Evolutionary conservation across 1,140 invertebrate genomes (phyloP).

Genomic region (Drosophila novamexicana): DNA sequence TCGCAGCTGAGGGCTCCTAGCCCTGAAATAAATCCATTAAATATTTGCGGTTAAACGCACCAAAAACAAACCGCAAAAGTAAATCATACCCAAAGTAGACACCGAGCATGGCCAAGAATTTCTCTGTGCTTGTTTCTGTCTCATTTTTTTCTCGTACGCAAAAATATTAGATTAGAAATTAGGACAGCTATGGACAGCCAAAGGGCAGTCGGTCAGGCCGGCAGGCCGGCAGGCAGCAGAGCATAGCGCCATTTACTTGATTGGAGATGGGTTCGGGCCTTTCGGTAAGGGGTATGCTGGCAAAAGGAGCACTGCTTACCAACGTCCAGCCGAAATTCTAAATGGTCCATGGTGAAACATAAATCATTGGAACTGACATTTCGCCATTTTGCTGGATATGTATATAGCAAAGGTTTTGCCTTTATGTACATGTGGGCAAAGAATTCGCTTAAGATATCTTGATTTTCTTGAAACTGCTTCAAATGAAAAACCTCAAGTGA

Average conservation of each 20-base stretch:
- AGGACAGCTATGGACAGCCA: slow-evolving; percentile 66
- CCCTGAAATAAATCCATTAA: slow-evolving; percentile 79
- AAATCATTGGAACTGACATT: slow-evolving; percentile 83
- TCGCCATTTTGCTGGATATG: slow-evolving; percentile 78
- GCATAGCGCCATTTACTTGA: slow-evolving; percentile 63
- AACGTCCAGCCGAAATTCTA: slow-evolving; percentile 68
- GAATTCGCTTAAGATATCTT: slow-evolving; percentile 41
- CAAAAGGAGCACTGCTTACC: slow-evolving; percentile 32
- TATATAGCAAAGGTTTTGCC: slow-evolving; percentile 42
- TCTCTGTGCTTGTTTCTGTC: slow-evolving; percentile 35
- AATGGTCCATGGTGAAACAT: slow-evolving; percentile 79
- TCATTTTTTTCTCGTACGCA: slow-evolving; percentile 48
- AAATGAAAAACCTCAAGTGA: slow-evolving; percentile 15
- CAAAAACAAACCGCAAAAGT: slow-evolving; percentile 81
- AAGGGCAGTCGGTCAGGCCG: slow-evolving; percentile 12
- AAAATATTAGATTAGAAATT: slow-evolving; percentile 83
- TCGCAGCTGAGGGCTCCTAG: slow-evolving; percentile 68
- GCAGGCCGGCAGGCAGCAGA: slow-evolving; percentile 59
- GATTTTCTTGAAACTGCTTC: slow-evolving; percentile 26
- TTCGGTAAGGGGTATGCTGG: neutral
- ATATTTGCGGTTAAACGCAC: slow-evolving; percentile 83
- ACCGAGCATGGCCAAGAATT: slow-evolving; percentile 68
- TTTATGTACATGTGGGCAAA: slow-evolving; percentile 6
- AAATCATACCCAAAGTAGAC: slow-evolving; percentile 76
- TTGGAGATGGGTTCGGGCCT: slow-evolving; percentile 31